Conservation (phyloP, 2,888 invertebrate species). For the Monochamus alternatus region DNA sequence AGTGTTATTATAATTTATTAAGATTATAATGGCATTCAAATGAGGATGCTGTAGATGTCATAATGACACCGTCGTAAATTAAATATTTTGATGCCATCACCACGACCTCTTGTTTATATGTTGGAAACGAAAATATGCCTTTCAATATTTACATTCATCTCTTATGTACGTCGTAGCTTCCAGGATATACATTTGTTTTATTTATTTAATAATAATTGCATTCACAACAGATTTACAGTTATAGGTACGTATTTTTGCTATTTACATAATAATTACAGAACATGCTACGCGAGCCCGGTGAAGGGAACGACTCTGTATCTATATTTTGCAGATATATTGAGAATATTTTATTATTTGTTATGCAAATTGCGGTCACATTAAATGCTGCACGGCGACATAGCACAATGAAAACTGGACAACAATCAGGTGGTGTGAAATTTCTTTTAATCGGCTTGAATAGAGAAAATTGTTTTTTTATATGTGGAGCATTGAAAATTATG, state of each 20-base stretch:
- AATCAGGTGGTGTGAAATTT: slow-evolving; percentile 22
- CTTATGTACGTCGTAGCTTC: no score
- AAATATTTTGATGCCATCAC: no score
- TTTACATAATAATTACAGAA: slow-evolving; percentile 15
- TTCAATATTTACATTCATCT: no score
- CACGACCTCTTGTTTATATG: no score
- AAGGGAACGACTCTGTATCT: slow-evolving; percentile 20
- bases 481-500: neutral
- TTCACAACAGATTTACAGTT: neutral
- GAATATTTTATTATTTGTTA: slow-evolving; percentile 23
- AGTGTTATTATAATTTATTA: no score
- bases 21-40: no score
- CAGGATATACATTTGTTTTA: neutral
- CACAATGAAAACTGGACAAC: slow-evolving; percentile 10
- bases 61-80: no score
- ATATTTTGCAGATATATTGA: slow-evolving; percentile 18
- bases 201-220: neutral
- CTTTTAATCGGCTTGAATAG: slow-evolving; percentile 13
- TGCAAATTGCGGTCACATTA: slow-evolving; percentile 9
- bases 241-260: neutral
- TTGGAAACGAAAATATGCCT: no score
- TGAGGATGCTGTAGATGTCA: no score
- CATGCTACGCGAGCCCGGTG: slow-evolving; percentile 6
- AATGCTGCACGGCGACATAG: slow-evolving; percentile 7
- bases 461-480: neutral